Conservation (phyloP, 2,113 vertebrate species). For the Sylvia atricapilla region DNA sequence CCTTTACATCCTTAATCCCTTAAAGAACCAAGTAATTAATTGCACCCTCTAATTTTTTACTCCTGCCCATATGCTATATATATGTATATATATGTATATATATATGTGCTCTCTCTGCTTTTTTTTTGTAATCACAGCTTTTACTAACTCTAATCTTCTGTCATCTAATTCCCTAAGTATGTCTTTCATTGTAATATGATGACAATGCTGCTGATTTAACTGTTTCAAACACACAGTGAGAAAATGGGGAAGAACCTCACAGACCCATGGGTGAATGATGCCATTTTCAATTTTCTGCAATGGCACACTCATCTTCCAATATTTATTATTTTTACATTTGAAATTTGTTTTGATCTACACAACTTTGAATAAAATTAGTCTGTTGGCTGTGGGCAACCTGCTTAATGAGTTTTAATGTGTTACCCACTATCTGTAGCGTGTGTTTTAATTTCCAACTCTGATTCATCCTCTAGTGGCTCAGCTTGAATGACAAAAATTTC, state of each 20-base stretch:
- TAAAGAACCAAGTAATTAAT: slow-evolving; percentile 1
- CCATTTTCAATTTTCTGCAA: neutral
- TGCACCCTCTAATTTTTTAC: neutral
- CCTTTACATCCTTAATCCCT: neutral
- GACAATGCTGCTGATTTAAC: neutral
- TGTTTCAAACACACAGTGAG: neutral
- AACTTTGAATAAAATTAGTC: neutral
- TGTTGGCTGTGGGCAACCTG: neutral
- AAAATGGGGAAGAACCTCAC: neutral
- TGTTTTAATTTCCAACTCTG: neutral
- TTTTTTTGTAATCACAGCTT: neutral
- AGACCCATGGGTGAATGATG: neutral
- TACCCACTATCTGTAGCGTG: neutral
- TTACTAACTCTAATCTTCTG: neutral
- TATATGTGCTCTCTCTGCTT: neutral
- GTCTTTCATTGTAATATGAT: neutral
- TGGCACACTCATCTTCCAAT: neutral
- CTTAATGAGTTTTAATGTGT: neutral
- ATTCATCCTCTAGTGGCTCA: neutral
- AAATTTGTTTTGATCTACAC: neutral
- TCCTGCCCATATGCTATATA: neutral
- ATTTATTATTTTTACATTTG: neutral
- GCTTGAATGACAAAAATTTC: neutral
- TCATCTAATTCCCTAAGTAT: neutral
- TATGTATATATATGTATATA: neutral